These are phyloP conservation scores for Brienomyrus longianalis DNA, from an alignment of 2,113 vertebrate genomes.

Conservation along the genomic window DNA sequence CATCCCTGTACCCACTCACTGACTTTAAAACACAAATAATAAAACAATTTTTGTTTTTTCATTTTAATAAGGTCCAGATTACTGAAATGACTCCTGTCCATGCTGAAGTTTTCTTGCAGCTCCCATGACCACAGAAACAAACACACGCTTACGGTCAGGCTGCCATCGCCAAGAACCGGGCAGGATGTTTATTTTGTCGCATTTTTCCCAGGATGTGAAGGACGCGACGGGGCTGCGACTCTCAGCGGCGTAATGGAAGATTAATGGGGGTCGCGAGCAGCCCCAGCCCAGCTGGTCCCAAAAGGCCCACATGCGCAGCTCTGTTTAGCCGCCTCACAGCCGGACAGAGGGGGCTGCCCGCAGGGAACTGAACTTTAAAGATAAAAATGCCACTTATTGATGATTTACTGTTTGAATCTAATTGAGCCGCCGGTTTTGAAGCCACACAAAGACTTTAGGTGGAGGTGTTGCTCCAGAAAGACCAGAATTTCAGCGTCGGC, in stretches of 20 bases:
- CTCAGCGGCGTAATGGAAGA: constrained; percentile 2
- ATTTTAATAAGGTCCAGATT: background rate
- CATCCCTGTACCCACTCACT: background rate
- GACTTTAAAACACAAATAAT: background rate
- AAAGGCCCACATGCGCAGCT: background rate
- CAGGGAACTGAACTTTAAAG: background rate
- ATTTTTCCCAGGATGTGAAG: constrained; percentile 29
- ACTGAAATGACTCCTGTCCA: background rate
- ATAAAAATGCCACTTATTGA: background rate
- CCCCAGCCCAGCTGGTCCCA: background rate
- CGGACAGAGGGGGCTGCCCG: background rate
- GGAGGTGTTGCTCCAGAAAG: no score
- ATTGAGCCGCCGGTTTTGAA: background rate
- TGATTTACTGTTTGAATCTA: constrained; percentile 9
- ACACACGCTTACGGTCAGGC: constrained; percentile 14
- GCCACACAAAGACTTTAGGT: background rate
- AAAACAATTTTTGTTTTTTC: no score
- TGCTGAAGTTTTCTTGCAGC: background rate
- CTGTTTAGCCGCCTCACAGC: background rate
- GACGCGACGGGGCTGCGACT: constrained; percentile 5
- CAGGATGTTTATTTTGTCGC: constrained; percentile 24
- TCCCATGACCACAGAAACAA: background rate
- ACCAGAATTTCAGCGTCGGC: background rate
- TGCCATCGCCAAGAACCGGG: constrained; percentile 4
- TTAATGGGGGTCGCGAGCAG: constrained; percentile 30